phyloP scores from a whole-genome alignment of 2,888 invertebrate species.

The Hirtodrosophila confusa region DNA sequence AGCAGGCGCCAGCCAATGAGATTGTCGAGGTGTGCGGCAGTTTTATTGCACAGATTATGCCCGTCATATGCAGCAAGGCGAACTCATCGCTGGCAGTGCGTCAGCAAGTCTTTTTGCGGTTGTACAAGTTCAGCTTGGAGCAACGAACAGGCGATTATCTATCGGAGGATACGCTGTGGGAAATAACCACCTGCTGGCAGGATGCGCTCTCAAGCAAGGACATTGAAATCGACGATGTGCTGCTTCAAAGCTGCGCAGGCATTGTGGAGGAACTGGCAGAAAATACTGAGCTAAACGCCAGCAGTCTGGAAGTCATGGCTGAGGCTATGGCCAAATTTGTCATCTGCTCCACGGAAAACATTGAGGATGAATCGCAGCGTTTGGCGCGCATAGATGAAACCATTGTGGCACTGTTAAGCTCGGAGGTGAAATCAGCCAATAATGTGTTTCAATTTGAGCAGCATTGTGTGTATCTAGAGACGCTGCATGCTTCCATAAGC shows the following conservation, averaged over 20 bases:
- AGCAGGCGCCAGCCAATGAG: conserved; percentile 50
- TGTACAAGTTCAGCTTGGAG: conserved; percentile 85
- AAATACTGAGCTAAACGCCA: conserved; percentile 31
- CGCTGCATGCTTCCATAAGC: conserved; percentile 58
- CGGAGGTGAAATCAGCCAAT: conserved; percentile 35
- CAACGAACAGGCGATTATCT: conserved; percentile 77
- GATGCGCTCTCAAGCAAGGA: conserved; percentile 85
- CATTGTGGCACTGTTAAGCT: conserved; percentile 50
- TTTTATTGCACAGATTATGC: conserved; percentile 85
- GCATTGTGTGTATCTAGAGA: conserved; percentile 72
- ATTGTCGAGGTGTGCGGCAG: conserved; percentile 85
- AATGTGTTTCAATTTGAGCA: conserved; percentile 51
- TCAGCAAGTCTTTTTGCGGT: conserved; percentile 84
- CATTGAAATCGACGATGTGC: conserved; percentile 67
- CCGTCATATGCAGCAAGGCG: conserved; percentile 85
- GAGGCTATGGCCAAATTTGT: conserved; percentile 79
- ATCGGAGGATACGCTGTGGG: conserved; percentile 85
- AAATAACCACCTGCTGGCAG: conserved; percentile 86
- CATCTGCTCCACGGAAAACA: conserved; percentile 80
- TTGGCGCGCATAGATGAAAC: conserved; percentile 68
- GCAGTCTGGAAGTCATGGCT: conserved; percentile 70
- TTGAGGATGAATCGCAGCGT: conserved; percentile 64
- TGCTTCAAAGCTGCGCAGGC: conserved; percentile 68
- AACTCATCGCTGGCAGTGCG: conserved; percentile 83
- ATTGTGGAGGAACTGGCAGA: conserved; percentile 65